Percentiles rank a stretch among this genome's conserved stretches.
Evolutionary conservation across 2,888 invertebrate genomes (phyloP).

Genomic region (Tetheella fluctuosa): DNA sequence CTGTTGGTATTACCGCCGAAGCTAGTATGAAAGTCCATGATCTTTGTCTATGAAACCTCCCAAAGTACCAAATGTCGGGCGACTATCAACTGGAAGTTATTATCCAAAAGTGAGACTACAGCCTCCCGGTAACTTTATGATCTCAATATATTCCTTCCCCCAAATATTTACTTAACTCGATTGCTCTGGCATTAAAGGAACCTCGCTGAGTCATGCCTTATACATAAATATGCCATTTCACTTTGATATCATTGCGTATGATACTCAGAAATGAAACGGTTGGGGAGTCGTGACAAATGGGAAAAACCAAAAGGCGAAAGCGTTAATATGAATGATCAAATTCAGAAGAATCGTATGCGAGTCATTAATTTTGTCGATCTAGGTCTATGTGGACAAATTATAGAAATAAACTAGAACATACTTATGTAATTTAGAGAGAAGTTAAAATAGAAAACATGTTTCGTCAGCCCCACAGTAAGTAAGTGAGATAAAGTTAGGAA

Average conservation of each 20-base stretch:
- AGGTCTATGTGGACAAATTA: too few relatives aligned
- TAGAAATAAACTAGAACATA: too few relatives aligned
- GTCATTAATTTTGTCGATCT: background rate
- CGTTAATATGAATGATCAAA: background rate
- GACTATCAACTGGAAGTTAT: background rate
- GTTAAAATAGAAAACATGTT: too few relatives aligned
- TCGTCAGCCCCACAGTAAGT: background rate
- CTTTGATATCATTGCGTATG: background rate
- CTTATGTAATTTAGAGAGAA: too few relatives aligned
- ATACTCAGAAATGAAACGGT: background rate
- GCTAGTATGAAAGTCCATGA: too few relatives aligned
- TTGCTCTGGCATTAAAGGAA: slow-evolving; percentile 15
- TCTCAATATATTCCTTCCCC: background rate
- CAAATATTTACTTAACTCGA: slow-evolving; percentile 5
- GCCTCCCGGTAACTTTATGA: background rate
- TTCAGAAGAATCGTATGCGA: background rate
- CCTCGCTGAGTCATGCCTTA: slow-evolving; percentile 16
- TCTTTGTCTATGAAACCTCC: too few relatives aligned
- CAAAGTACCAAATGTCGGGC: too few relatives aligned
- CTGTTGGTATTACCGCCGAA: too few relatives aligned
- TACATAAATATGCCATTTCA: slow-evolving; percentile 18
- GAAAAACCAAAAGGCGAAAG: background rate
- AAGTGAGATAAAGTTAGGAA: too few relatives aligned
- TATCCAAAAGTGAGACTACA: background rate
- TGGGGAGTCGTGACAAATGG: background rate